A percentile compares a stretch with the other conserved stretches of the same genome.
These are phyloP conservation scores for Lasiurus cinereus DNA, from an alignment of 2,113 vertebrate genomes.

Conservation along the genomic window DNA sequence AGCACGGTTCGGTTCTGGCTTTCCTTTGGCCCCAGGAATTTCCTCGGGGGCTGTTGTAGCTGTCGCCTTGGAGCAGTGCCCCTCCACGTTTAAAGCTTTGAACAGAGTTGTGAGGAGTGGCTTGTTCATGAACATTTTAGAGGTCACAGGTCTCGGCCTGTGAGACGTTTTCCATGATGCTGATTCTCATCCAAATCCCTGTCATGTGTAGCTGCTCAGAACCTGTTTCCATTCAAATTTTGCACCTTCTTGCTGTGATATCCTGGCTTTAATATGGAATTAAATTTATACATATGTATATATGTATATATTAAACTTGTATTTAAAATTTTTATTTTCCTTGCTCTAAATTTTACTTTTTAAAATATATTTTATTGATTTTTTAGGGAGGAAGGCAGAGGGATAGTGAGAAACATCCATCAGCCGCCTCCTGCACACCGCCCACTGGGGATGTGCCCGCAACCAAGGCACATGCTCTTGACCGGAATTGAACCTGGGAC, in stretches of 20 bases:
- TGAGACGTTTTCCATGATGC: not conserved
- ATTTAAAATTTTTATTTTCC: not conserved
- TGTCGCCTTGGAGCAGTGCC: not conserved
- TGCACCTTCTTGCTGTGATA: not conserved
- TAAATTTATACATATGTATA: not conserved
- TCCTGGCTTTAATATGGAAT: not conserved
- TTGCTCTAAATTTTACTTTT: not conserved
- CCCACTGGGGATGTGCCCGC: too few relatives aligned
- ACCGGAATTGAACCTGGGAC: too few relatives aligned
- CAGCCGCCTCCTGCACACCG: too few relatives aligned
- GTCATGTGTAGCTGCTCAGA: fast-evolving
- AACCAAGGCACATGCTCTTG: too few relatives aligned
- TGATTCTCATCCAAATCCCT: not conserved
- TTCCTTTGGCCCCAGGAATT: not conserved
- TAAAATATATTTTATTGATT: too few relatives aligned
- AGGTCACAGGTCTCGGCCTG: not conserved
- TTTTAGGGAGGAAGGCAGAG: too few relatives aligned
- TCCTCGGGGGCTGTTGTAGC: not conserved
- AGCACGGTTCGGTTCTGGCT: not conserved
- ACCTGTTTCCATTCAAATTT: not conserved
- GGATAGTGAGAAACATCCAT: too few relatives aligned
- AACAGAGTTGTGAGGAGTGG: not conserved
- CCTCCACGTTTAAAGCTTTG: not conserved
- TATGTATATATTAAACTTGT: not conserved
- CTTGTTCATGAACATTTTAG: not conserved